Percentiles rank a stretch among this genome's conserved stretches.
Evolutionary conservation across 2,113 vertebrate genomes (phyloP).

Genomic region (Oncorhynchus keta): DNA sequence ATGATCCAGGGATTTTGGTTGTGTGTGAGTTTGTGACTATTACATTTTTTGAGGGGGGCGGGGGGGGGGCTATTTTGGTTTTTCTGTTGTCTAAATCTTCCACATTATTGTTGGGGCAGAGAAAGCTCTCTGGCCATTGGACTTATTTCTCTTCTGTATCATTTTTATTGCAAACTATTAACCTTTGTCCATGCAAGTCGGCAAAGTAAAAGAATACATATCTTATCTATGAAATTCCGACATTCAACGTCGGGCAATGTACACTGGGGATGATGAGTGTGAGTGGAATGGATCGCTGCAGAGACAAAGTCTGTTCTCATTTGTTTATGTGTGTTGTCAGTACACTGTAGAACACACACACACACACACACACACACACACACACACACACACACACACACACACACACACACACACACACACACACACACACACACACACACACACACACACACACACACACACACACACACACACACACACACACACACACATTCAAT

Average conservation of each 20-base stretch:
- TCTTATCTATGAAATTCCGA: constrained; percentile 35
- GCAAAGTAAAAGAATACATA: constrained; percentile 24
- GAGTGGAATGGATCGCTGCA: constrained; percentile 11
- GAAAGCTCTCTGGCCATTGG: constrained; percentile 4
- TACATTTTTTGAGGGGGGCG: no score
- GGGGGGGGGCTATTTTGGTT: no score
- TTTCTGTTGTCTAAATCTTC: neutral
- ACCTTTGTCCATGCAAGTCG: constrained; percentile 36
- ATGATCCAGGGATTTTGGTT: no score
- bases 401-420: no score
- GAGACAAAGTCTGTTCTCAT: constrained; percentile 44
- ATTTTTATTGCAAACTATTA: neutral
- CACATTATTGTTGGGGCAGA: neutral
- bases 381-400: neutral
- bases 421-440: constrained; percentile 6
- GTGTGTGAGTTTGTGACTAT: no score
- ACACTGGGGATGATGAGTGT: constrained; percentile 1
- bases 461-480: no score
- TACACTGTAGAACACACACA: neutral
- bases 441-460: neutral
- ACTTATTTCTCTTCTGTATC: neutral
- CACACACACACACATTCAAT: neutral
- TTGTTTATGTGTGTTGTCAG: neutral
- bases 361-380: no score
- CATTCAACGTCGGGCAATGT: constrained; percentile 15